These are phyloP conservation scores for Schizopygopsis malacanthus DNA, from an alignment of 2,797 vertebrate genomes.

Conservation along the genomic window DNA sequence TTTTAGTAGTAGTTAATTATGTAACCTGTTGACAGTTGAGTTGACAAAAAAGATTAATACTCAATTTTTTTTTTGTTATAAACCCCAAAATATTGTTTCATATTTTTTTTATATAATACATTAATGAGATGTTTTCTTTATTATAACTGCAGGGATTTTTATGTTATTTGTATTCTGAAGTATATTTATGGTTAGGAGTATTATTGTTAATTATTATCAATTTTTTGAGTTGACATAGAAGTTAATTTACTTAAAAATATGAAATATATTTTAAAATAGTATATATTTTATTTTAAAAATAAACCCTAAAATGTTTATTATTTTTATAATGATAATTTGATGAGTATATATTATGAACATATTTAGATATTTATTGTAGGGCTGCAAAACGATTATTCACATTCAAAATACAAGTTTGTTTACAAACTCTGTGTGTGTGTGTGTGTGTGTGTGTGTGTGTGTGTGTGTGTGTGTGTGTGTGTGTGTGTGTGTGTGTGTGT, in stretches of 20 bases:
- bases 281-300: too few relatives aligned
- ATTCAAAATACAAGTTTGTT: neutral
- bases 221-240: too few relatives aligned
- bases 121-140: neutral
- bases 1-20: neutral
- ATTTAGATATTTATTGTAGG: too few relatives aligned
- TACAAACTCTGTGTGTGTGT: neutral
- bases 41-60: neutral
- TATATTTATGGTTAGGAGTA: neutral
- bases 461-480: too few relatives aligned
- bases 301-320: neutral
- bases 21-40: neutral
- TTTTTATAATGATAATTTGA: neutral
- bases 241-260: too few relatives aligned
- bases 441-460: too few relatives aligned
- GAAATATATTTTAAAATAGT: too few relatives aligned
- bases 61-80: too few relatives aligned
- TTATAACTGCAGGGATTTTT: too few relatives aligned
- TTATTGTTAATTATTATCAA: neutral
- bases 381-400: too few relatives aligned
- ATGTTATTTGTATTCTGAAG: neutral
- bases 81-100: neutral
- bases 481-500: too few relatives aligned
- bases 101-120: too few relatives aligned
- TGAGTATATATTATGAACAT: neutral